Evolutionary conservation across 1,140 invertebrate species (phyloP).

Genomic region (Platyura marginata): DNA sequence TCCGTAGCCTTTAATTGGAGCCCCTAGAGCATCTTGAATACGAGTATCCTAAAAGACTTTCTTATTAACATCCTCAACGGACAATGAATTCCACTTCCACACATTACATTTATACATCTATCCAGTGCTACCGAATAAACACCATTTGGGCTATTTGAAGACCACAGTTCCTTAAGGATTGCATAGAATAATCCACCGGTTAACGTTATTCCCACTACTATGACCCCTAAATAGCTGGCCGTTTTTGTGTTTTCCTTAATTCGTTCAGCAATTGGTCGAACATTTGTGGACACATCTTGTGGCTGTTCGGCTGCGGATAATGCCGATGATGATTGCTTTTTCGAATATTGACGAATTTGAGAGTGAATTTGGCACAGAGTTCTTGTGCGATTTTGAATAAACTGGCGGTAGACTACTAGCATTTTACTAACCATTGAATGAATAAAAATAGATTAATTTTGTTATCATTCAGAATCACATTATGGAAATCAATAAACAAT

Average conservation of each 20-base stretch:
- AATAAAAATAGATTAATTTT: too few species aligned
- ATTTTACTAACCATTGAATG: too few species aligned
- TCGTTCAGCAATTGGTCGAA: slow-evolving; percentile 43
- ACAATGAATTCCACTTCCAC: not conserved
- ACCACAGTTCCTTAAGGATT: slow-evolving; percentile 72
- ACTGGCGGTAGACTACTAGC: too few species aligned
- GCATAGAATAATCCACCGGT: slow-evolving; percentile 63
- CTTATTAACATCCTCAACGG: too few species aligned
- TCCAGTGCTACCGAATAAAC: slow-evolving; percentile 64
- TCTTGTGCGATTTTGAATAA: not conserved
- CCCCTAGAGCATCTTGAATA: slow-evolving; percentile 55
- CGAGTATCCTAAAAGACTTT: slow-evolving; percentile 36
- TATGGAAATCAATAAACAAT: too few species aligned
- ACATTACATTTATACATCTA: slow-evolving; percentile 35
- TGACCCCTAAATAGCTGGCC: slow-evolving; percentile 61
- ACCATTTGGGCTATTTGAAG: slow-evolving; percentile 64
- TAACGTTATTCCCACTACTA: slow-evolving; percentile 54
- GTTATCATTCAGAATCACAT: too few species aligned
- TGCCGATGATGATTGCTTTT: not conserved
- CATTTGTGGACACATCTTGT: slow-evolving; percentile 31
- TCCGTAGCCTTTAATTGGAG: slow-evolving; percentile 75
- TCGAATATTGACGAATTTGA: not conserved
- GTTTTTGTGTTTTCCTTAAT: slow-evolving; percentile 79
- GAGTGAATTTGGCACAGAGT: not conserved
- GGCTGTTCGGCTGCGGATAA: not conserved